Conservation (phyloP, 2,888 invertebrate species). For the Phymatocera aterrima region DNA sequence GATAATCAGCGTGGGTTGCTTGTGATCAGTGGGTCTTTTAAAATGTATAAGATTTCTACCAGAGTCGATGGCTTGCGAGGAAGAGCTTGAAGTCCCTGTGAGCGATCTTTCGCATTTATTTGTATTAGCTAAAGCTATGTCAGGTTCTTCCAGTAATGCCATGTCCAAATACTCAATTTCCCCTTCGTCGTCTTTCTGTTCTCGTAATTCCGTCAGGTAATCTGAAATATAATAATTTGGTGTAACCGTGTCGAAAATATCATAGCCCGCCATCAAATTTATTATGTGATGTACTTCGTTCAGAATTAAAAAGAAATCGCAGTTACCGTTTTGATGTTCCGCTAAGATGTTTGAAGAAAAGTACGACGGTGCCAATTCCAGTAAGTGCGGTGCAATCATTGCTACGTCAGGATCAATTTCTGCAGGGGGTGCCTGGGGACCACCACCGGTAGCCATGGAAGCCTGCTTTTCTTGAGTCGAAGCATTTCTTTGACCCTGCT, state of each 20-base stretch:
- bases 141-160: background rate
- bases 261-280: background rate
- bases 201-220: background rate
- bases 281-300: background rate
- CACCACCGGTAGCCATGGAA: slow-evolving; percentile 49
- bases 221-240: background rate
- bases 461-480: slow-evolving; percentile 49
- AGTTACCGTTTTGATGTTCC: slow-evolving; percentile 31
- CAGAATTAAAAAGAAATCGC: background rate
- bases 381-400: slow-evolving; percentile 47
- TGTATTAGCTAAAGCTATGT: background rate
- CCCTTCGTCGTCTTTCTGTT: background rate
- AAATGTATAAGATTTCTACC: background rate
- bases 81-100: background rate
- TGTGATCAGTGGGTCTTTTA: background rate
- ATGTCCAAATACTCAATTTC: background rate
- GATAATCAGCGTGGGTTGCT: background rate
- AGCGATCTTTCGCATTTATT: background rate
- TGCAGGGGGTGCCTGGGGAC: slow-evolving; percentile 37
- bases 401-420: slow-evolving; percentile 50
- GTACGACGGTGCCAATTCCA: slow-evolving; percentile 45
- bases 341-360: slow-evolving; percentile 46
- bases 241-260: background rate
- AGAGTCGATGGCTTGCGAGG: background rate
- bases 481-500: slow-evolving; percentile 46